Evolutionary conservation across 2,888 invertebrate genomes (phyloP), one percentile per base, ranked within the genome.

Genomic region (Cryptocephalus primarius): DNA sequence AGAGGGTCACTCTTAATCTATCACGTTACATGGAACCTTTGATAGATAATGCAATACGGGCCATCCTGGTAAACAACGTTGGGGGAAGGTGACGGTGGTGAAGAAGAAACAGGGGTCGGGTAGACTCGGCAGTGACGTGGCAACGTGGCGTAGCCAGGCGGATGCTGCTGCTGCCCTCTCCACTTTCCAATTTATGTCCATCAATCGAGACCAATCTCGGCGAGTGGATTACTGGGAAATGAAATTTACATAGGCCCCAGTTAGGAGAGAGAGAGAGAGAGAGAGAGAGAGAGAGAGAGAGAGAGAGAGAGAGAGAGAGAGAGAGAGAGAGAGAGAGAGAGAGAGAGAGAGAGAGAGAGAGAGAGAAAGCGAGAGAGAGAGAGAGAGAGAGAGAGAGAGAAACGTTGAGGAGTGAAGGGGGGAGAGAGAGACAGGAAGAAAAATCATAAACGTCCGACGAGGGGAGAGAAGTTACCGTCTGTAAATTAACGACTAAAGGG

Each of bases 191-290:
- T 79, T 79, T 78, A 73, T 76, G 75, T 76, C 78, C 77, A 79
- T 80, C 79, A 79, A 79, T 79, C 78, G 78, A 73, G 74, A 75
- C 75, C 78, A 78, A 79, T 79, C 78, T 75, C 78, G 69, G 73
- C 76, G 78, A 79, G 78, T 79, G 78, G 79, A 79, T 79, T 79
- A 79, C 77, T 69, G 69, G 71, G 73, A 77, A 79, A 79, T 78
- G 77, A 76, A 78, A 79, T 79, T 79, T 79, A 78, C 79, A 79
- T 79, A 77, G 77, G 73, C 73, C 70, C 70, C 60, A 56, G 57
- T 57, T 55, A 56, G 48, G 47, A 50, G 48, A 48, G 47, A 44
- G 48, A 47, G 48, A 48, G 51, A 48, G 50, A 53, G 51, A 47
- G 6, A 36, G 36, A 36, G 36, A 36, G 36, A 36, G 36, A 36